Evolutionary conservation across 2,113 vertebrate genomes (phyloP).

Genomic region (Spheniscus mendiculus): DNA sequence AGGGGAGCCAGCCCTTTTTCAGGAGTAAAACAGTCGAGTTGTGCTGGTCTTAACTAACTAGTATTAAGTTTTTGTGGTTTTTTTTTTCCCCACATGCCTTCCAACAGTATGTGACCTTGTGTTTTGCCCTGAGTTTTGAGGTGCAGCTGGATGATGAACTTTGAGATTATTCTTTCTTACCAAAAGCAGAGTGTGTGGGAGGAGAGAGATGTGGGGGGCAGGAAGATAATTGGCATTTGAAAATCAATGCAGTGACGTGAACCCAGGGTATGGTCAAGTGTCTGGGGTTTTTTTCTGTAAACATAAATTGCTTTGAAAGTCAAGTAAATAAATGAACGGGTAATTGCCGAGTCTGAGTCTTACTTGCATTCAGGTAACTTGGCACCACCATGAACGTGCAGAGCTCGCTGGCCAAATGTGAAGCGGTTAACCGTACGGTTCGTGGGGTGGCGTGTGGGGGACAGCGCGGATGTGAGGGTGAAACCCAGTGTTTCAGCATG

Average conservation of each 20-base stretch:
- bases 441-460: not conserved
- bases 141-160: not conserved
- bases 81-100: fast-evolving
- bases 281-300: not conserved
- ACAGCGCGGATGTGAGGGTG: fast-evolving
- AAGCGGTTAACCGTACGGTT: not conserved
- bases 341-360: not conserved
- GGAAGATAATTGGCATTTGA: not conserved
- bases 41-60: not conserved
- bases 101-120: not conserved
- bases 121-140: not conserved
- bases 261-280: not conserved
- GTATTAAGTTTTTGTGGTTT: not conserved
- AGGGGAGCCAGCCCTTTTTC: not conserved
- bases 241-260: not conserved
- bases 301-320: not conserved
- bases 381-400: fast-evolving
- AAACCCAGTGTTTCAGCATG: not conserved
- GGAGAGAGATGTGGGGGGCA: not conserved
- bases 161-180: not conserved
- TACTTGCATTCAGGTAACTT: fast-evolving
- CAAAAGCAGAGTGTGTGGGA: not conserved
- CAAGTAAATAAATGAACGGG: not conserved
- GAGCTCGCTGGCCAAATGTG: fast-evolving
- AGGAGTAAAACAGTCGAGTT: not conserved